A percentile compares a stretch with the other conserved stretches of the same genome.
These are phyloP conservation scores for Physeter macrocephalus DNA, from an alignment of 2,113 vertebrate species.

Conservation along the genomic window DNA sequence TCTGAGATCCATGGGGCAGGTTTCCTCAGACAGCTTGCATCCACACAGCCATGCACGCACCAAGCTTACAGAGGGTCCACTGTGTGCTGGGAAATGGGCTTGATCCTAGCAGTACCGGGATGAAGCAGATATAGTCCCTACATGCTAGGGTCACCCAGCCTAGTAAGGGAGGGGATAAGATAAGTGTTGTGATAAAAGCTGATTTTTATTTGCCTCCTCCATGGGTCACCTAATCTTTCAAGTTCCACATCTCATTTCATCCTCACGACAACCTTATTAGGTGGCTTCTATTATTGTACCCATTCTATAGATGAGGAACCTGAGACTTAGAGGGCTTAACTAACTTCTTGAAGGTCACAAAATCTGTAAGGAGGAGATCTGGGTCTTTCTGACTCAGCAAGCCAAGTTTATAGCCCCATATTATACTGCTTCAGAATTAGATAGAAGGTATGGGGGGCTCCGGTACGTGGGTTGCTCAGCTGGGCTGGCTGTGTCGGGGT, in stretches of 20 bases:
- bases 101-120: not conserved
- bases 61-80: fast-evolving
- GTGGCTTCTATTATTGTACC: not conserved
- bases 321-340: not conserved
- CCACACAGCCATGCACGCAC: fast-evolving
- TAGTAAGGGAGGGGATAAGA: not conserved
- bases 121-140: not conserved
- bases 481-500: not conserved
- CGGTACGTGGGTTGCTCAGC: fast-evolving
- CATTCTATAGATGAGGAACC: not conserved
- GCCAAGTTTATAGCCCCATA: not conserved
- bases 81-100: not conserved
- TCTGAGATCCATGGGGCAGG: not conserved
- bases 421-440: not conserved
- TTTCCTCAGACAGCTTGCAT: not conserved
- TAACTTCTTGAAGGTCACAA: not conserved
- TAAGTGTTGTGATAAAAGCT: not conserved
- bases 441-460: not conserved
- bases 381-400: not conserved
- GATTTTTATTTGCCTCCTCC: not conserved
- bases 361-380: not conserved
- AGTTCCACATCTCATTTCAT: not conserved
- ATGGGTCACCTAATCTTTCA: not conserved
- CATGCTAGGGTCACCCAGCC: not conserved
- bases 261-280: not conserved